Percentiles rank a stretch among this genome's conserved stretches.
Conservation (phyloP, 2,113 vertebrate species). For the Sus scrofa region T2T-Sscrofa CM000819.6:99730501-99731000, state of each 20-base stretch:
- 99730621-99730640: neutral
- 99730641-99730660: neutral
- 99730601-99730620: slow-evolving; percentile 58
- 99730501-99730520: neutral
- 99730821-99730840: slow-evolving; percentile 65
- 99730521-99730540: too few relatives aligned
- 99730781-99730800: neutral
- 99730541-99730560: slow-evolving; percentile 32
- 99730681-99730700: slow-evolving; percentile 87
- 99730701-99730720: slow-evolving; percentile 81
- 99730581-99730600: slow-evolving; percentile 34
- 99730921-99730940: slow-evolving; percentile 55
- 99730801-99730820: slow-evolving; percentile 24
- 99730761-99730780: slow-evolving; percentile 50
- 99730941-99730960: slow-evolving; percentile 50
- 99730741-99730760: slow-evolving; percentile 89
- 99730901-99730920: slow-evolving; percentile 41
- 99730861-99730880: slow-evolving; percentile 62
- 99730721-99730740: slow-evolving; percentile 86
- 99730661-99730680: slow-evolving; percentile 81
- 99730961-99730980: slow-evolving; percentile 52
- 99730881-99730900: slow-evolving; percentile 1
- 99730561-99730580: neutral
- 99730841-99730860: slow-evolving; percentile 21
- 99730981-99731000: neutral